phyloP scores from a whole-genome alignment of 2,113 vertebrate genomes.

The Seriola rivoliana region DNA sequence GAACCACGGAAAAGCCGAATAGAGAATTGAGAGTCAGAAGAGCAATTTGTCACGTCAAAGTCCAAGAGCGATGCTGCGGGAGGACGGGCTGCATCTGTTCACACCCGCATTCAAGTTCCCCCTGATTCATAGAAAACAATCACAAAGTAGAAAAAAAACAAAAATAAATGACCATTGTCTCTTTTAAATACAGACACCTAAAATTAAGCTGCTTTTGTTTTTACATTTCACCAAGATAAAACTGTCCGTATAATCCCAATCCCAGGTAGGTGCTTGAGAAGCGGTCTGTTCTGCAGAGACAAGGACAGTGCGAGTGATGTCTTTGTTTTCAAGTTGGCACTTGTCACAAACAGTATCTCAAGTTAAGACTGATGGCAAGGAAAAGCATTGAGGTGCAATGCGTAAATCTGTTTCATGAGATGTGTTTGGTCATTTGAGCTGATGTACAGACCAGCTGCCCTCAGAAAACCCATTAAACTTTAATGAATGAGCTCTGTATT shows the following conservation, averaged over 20 bases:
- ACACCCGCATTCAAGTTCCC: constrained; percentile 5
- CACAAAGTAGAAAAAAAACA: not conserved
- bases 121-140: constrained; percentile 38
- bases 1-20: constrained; percentile 34
- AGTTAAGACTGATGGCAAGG: not conserved
- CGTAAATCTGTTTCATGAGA: not conserved
- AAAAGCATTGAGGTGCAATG: not conserved
- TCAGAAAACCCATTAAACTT: not conserved
- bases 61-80: constrained; percentile 28
- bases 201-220: constrained; percentile 16
- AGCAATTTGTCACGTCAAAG: constrained; percentile 64
- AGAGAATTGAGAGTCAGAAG: constrained; percentile 42
- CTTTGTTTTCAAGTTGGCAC: constrained; percentile 28
- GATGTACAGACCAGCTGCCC: not conserved
- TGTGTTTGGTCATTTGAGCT: not conserved
- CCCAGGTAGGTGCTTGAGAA: not conserved
- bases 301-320: not conserved
- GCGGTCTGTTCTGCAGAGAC: constrained; percentile 2
- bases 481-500: not conserved
- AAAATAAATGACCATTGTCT: constrained; percentile 38
- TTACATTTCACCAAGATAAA: constrained; percentile 11
- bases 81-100: constrained; percentile 47
- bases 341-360: not conserved
- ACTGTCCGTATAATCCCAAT: not conserved
- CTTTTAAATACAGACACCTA: not conserved